These are phyloP conservation scores for Phaetusa simplex DNA, from an alignment of 2,113 vertebrate genomes.

Conservation along the genomic window DNA sequence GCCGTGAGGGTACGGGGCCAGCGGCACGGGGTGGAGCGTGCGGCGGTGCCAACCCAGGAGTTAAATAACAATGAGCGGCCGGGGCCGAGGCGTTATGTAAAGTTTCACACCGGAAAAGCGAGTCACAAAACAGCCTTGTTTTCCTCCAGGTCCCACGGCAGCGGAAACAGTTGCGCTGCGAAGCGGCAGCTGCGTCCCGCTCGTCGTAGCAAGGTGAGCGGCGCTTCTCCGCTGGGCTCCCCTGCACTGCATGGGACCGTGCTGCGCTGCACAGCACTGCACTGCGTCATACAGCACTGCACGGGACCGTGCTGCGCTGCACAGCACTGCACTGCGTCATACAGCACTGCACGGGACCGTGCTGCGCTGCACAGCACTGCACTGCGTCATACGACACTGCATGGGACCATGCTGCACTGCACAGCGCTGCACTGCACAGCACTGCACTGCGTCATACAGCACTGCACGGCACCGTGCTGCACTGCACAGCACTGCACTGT, in stretches of 20 bases:
- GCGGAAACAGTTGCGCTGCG: not conserved
- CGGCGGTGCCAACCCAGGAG: not conserved
- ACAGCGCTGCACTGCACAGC: too few relatives aligned
- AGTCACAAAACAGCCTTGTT: not conserved
- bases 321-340: too few relatives aligned
- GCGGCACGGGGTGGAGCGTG: not conserved
- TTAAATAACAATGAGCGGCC: not conserved
- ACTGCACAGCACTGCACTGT: too few relatives aligned
- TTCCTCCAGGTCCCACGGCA: not conserved
- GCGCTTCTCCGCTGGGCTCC: not conserved
- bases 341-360: rapidly evolving
- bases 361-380: rapidly evolving
- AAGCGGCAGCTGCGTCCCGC: not conserved
- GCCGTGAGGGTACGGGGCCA: not conserved
- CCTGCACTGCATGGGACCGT: rapidly evolving
- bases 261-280: too few relatives aligned
- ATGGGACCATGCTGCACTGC: rapidly evolving
- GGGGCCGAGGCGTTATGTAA: not conserved
- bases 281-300: not conserved
- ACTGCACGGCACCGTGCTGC: too few relatives aligned
- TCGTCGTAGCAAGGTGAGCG: not conserved
- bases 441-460: too few relatives aligned
- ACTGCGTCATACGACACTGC: too few relatives aligned
- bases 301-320: too few relatives aligned
- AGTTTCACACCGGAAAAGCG: conserved; percentile 14